Evolutionary conservation across 2,113 vertebrate genomes (phyloP).

Genomic region (Mugil cephalus): DNA sequence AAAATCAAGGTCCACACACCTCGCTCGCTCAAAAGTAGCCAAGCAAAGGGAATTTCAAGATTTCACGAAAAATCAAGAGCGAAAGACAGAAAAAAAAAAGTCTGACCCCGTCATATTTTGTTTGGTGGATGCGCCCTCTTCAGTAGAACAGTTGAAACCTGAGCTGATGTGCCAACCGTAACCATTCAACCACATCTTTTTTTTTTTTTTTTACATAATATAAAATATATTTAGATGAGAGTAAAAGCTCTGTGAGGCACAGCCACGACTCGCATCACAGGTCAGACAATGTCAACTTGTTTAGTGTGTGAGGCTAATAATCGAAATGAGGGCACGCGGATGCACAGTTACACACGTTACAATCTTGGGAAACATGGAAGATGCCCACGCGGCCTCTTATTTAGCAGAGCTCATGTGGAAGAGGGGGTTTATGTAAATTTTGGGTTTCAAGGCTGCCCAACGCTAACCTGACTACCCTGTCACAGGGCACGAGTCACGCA

Average conservation of each 20-base stretch:
- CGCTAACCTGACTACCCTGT: slow-evolving; percentile 24
- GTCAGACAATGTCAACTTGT: slow-evolving; percentile 16
- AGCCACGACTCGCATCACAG: slow-evolving; percentile 18
- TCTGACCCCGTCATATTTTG: slow-evolving; percentile 26
- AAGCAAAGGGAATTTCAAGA: slow-evolving; percentile 64
- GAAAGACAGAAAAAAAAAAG: background rate
- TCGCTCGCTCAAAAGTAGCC: slow-evolving; percentile 30
- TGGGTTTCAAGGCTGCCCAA: slow-evolving; percentile 28
- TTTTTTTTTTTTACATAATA: slow-evolving; percentile 9
- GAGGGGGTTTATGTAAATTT: background rate
- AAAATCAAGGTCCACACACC: slow-evolving; percentile 60
- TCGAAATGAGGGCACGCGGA: background rate
- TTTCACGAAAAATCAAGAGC: slow-evolving; percentile 28
- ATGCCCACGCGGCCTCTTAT: slow-evolving; percentile 10
- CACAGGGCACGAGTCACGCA: slow-evolving; percentile 38
- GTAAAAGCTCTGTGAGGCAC: slow-evolving; percentile 28
- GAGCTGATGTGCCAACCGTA: slow-evolving; percentile 10
- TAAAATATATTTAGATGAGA: slow-evolving; percentile 21
- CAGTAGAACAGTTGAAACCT: slow-evolving; percentile 36
- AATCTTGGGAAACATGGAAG: slow-evolving; percentile 20
- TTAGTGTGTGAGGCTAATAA: slow-evolving; percentile 18
- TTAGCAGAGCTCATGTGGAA: slow-evolving; percentile 26
- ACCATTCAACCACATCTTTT: slow-evolving; percentile 8
- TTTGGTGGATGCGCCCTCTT: slow-evolving; percentile 31
- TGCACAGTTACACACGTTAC: background rate